These are phyloP conservation scores for Melanotaenia duboulayi DNA, from an alignment of 2,113 vertebrate genomes.

Conservation along the genomic window DNA sequence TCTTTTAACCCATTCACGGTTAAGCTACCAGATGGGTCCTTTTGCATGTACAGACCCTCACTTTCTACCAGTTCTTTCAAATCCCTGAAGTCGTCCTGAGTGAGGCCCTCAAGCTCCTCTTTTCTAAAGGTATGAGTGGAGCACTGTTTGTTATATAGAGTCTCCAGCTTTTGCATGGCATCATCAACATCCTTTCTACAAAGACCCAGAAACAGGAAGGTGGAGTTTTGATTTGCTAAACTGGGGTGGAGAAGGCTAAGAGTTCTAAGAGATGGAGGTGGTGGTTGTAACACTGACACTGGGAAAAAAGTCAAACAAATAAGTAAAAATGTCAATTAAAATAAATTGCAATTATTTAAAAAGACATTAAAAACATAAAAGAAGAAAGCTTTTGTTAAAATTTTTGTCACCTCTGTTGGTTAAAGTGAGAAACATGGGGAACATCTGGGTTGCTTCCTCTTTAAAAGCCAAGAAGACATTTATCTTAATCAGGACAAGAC, in stretches of 20 bases:
- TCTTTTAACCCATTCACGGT: slow-evolving; percentile 61
- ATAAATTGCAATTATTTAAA: neutral
- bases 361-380: rapidly evolving
- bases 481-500: slow-evolving; percentile 61
- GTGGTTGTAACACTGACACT: neutral
- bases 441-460: slow-evolving; percentile 43
- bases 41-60: slow-evolving; percentile 47
- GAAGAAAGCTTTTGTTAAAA: neutral
- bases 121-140: slow-evolving; percentile 18
- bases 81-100: neutral
- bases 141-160: slow-evolving; percentile 55
- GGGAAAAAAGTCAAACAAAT: neutral
- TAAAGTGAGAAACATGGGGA: slow-evolving; percentile 25
- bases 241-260: neutral
- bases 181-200: slow-evolving; percentile 10
- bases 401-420: slow-evolving; percentile 43
- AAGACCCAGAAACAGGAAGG: slow-evolving; percentile 63
- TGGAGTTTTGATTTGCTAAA: slow-evolving; percentile 8
- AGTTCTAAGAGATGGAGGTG: rapidly evolving
- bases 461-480: slow-evolving; percentile 67
- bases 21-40: rapidly evolving
- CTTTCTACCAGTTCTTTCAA: slow-evolving; percentile 24
- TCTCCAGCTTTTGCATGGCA: slow-evolving; percentile 48
- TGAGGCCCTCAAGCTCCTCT: slow-evolving; percentile 30
- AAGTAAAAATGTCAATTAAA: neutral